Conservation (phyloP, 1,140 invertebrate species). For the Heliconius eleuchia region DNA sequence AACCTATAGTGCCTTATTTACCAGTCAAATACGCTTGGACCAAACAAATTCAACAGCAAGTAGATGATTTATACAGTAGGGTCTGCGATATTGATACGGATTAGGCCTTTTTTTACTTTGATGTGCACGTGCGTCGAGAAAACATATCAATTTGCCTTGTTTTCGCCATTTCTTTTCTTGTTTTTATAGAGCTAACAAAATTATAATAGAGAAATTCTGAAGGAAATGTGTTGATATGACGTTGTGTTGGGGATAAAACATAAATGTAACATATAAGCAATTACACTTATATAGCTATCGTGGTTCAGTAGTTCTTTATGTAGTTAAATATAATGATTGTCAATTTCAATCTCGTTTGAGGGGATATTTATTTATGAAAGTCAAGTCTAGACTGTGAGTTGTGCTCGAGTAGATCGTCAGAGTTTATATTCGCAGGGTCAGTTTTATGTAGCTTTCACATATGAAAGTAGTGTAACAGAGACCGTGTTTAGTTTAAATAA, state of each 20-base stretch:
- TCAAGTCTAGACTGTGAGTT: too few relatives aligned
- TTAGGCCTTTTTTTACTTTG: conserved; percentile 60
- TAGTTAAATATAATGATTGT: too few relatives aligned
- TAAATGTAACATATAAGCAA: too few relatives aligned
- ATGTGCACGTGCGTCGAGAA: conserved; percentile 53
- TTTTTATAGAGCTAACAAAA: conserved; percentile 26
- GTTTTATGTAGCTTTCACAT: too few relatives aligned
- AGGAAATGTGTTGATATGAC: neutral
- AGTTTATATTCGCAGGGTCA: too few relatives aligned
- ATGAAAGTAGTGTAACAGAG: too few relatives aligned
- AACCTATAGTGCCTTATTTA: neutral
- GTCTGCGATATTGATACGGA: conserved; percentile 60
- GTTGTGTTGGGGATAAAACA: neutral
- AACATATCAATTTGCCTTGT: conserved; percentile 66
- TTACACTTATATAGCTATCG: too few relatives aligned
- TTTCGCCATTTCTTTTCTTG: conserved; percentile 44
- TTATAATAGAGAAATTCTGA: neutral
- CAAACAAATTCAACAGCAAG: conserved; percentile 24
- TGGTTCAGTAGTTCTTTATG: too few relatives aligned
- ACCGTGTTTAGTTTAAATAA: too few relatives aligned
- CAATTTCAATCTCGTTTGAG: too few relatives aligned
- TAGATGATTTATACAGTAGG: conserved; percentile 69
- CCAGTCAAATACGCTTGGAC: conserved; percentile 15
- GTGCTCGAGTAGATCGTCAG: too few relatives aligned
- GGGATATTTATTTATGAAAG: too few relatives aligned